Evolutionary conservation across 2,113 vertebrate genomes (phyloP), one percentile per base, ranked within the genome.

Genomic region (Sclerurus mexicanus): DNA sequence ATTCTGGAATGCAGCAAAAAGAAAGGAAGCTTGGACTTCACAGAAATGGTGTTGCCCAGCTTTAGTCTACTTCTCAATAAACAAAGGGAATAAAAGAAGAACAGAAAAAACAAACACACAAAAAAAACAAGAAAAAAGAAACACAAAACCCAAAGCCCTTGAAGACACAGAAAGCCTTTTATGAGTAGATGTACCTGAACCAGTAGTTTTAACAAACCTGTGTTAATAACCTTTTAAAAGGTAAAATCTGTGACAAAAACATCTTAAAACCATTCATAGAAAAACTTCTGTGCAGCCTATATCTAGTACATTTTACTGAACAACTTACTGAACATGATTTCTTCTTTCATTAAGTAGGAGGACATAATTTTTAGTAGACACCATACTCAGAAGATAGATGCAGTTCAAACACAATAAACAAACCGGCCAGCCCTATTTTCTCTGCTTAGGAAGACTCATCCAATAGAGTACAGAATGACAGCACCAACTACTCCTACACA

Each of bases 21-120:
- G 89, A 81, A 93, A 83, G 69, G n/a, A 93, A 86, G 72, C 44
- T 69, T 46, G 28, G 40, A 69, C 66, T 85, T 80, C 22, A 86
- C 21, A 86, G 53, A 76, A 80, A 80, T 23, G 0, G 90, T 73
- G 55, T 20, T 59, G 94, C 89, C 46, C 82, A 90, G 60, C 39
- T 87, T 93, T 37, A 68, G 25, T 47, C 52, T 67, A 40, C 56
- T 75, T 78, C 24, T 19, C 17, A 77, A 73, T 9, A 79, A 67
- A 85, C 18, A 69, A 56, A 31, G 15, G 4, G 7, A 1, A 1
- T 10, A 21, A 35, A 39, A 27, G 12, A 50, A 50, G 27, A 27
- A 50, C 25, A 50, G 15, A 21, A 50, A 13, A 50, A 50, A 50
- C 13, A 50, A 25, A 18, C 37, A 9, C 8, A 42, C 40, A 33